These are phyloP conservation scores for Phrynocephalus guinanensis DNA, from an alignment of 2,797 vertebrate genomes.

Conservation along the genomic window DNA sequence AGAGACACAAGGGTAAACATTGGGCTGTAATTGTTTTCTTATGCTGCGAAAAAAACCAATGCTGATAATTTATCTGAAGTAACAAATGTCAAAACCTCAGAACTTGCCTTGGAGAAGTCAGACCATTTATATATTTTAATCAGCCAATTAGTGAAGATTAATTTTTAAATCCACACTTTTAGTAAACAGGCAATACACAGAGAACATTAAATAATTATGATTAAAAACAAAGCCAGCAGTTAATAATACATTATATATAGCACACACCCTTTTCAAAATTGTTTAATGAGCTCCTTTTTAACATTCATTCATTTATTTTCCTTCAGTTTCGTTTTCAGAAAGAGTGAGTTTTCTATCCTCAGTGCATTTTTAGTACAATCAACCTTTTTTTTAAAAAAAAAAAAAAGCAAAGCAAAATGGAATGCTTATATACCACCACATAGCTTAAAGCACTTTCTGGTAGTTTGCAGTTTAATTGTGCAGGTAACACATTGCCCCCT, in stretches of 20 bases:
- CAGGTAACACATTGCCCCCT: too few species aligned
- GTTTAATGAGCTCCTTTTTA: not conserved
- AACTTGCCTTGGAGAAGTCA: not conserved
- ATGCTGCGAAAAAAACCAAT: rapidly evolving
- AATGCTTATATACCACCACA: too few species aligned
- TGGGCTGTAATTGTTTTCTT: rapidly evolving
- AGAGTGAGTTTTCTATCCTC: conserved; percentile 4
- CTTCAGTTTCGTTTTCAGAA: not conserved
- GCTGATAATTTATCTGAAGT: not conserved
- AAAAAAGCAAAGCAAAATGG: not conserved
- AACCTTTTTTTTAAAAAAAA: not conserved
- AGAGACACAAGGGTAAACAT: rapidly evolving
- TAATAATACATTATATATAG: not conserved
- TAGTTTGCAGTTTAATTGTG: too few species aligned
- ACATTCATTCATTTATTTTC: not conserved
- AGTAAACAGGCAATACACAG: conserved; percentile 4
- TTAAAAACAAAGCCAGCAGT: not conserved
- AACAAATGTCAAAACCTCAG: not conserved
- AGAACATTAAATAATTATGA: not conserved
- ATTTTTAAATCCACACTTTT: conserved; percentile 13
- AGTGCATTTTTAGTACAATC: not conserved
- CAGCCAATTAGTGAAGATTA: conserved; percentile 29
- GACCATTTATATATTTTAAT: conserved; percentile 12
- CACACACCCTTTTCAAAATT: rapidly evolving
- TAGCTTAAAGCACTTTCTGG: too few species aligned